Base-by-base conservation (phyloP, 2,888 invertebrate genomes). In the Chalcosyrphus nemorum region DNA sequence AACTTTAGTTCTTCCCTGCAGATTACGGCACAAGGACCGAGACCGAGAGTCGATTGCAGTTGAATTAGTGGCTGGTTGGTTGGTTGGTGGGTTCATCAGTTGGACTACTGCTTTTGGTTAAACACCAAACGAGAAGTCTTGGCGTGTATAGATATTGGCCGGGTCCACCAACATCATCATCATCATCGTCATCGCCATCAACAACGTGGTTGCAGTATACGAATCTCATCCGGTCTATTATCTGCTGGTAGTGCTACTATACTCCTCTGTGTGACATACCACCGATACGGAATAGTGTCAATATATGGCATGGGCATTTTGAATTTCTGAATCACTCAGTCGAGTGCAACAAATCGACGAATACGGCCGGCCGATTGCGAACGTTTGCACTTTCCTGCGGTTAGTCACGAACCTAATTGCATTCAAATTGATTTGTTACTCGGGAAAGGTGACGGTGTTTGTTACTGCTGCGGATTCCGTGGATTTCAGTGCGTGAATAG, bases 1-100 rank as follows among this genome's bases (percentile, higher is more conserved):
- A 81, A 85, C 85, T 86, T 86, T 85, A 86, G 86, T 86, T 86
- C 85, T 86, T 86, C 68, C 78, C 81, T 76, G 86, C 81, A 85
- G 86, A 86, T 86, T 81, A 84, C 71, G 71, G 77, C 72, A 81
- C 70, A 86, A 86, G 86, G 86, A 86, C 72, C 38, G 63, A 68
- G 59, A 75, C 71, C 38, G 63, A 68, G 54, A 76, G 82, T 68
- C 66, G 72, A 72, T 77, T 86, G 81, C 81, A 77, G 81, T 45
- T 77, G 76, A 81, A 74, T 81, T 86, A 81, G 81, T 81, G 29
- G 74, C 57, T 70, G 76, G 61, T 76, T 74, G 76, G 78, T 24
- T 43, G 68, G 65, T 76, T 57, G 57, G 71, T 61, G 65, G 56
- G 77, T 72, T 86, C 72, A 77, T 74, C 65, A 52, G 17, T 78